phyloP scores from a whole-genome alignment of 2,888 invertebrate species.

The Ectemnius continuus region DNA sequence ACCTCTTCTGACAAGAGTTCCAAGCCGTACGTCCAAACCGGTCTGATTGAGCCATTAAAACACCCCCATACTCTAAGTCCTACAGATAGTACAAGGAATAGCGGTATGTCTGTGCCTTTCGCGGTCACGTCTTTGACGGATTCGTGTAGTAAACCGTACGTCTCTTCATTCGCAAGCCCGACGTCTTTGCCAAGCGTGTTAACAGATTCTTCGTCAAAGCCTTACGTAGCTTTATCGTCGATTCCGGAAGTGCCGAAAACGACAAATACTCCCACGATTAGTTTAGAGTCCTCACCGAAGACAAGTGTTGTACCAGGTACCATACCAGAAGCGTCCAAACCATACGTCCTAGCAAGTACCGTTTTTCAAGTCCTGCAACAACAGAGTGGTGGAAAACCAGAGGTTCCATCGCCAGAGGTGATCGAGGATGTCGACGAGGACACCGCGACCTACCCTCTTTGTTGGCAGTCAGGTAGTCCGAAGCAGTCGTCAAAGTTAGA shows the following conservation, averaged over 20 bases:
- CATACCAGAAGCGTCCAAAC: slow-evolving; percentile 43
- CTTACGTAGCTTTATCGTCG: slow-evolving; percentile 67
- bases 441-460: slow-evolving; percentile 53
- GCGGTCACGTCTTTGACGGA: slow-evolving; percentile 56
- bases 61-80: slow-evolving; percentile 40
- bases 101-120: slow-evolving; percentile 38
- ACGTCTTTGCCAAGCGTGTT: slow-evolving; percentile 38
- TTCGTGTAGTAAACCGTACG: slow-evolving; percentile 58
- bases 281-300: slow-evolving; percentile 41
- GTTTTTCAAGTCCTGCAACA: slow-evolving; percentile 65
- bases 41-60: slow-evolving; percentile 61
- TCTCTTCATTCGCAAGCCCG: slow-evolving; percentile 53
- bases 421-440: slow-evolving; percentile 44
- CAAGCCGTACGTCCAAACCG: slow-evolving; percentile 70
- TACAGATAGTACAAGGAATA: slow-evolving; percentile 32
- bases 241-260: slow-evolving; percentile 59
- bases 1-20: slow-evolving; percentile 49
- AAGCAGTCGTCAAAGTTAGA: slow-evolving; percentile 32
- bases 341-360: slow-evolving; percentile 61
- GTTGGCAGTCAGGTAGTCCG: slow-evolving; percentile 52
- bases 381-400: slow-evolving; percentile 47
- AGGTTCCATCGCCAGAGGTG: slow-evolving; percentile 19
- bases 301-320: slow-evolving; percentile 9
- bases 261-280: slow-evolving; percentile 18
- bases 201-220: slow-evolving; percentile 53